Percentiles rank a stretch among this genome's conserved stretches.
Conservation (phyloP, 2,888 invertebrate genomes). For the Diloba caeruleocephala region DNA sequence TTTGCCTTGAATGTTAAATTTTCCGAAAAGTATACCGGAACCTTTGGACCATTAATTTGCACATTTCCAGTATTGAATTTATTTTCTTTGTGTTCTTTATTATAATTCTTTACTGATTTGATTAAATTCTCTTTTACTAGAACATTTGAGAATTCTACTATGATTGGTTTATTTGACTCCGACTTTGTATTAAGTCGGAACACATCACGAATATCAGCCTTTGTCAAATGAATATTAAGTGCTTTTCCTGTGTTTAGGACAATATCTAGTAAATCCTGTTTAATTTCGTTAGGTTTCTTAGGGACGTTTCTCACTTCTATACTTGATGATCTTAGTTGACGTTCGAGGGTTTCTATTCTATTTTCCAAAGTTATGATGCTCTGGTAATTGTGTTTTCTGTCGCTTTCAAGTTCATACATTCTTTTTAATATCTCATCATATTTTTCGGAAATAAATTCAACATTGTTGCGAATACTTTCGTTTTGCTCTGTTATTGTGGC, state of each 20-base stretch:
- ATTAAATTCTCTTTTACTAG: neutral
- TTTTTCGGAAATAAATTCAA: no score
- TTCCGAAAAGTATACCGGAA: neutral
- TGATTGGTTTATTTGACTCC: neutral
- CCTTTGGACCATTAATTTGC: neutral
- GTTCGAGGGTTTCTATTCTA: neutral
- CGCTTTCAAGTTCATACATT: no score
- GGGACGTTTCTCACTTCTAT: neutral
- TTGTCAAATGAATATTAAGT: neutral
- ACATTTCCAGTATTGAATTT: neutral
- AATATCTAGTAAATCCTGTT: neutral
- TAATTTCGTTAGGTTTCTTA: neutral
- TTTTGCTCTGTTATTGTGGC: no score
- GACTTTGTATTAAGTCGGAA: neutral
- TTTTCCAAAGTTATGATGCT: no score
- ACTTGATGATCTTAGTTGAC: neutral
- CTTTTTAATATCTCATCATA: no score
- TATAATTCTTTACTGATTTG: neutral
- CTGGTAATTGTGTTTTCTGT: no score
- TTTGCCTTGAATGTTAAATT: neutral
- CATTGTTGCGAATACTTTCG: no score
- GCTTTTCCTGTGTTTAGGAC: neutral
- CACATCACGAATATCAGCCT: neutral
- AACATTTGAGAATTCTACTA: neutral
- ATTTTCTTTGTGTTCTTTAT: neutral